These are phyloP conservation scores for Saturnia pavonia DNA, from an alignment of 2,888 invertebrate species.

Conservation along the genomic window DNA sequence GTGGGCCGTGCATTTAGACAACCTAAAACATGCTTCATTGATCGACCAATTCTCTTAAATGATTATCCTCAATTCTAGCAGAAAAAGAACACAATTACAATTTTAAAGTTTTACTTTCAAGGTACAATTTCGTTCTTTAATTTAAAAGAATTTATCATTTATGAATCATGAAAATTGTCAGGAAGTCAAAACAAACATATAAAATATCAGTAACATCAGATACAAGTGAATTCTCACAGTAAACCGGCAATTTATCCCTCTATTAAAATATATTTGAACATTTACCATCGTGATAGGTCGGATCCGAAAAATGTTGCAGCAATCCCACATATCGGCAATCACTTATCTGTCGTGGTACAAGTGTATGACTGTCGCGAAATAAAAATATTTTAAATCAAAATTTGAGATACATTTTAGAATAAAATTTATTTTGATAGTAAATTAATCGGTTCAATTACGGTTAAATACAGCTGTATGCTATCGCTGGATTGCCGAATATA, in stretches of 20 bases:
- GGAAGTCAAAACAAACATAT: conserved; percentile 10
- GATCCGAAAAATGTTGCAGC: conserved; percentile 31
- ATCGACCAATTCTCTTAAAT: not conserved
- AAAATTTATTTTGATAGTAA: too few species aligned
- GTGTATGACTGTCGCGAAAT: not conserved
- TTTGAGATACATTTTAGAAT: too few species aligned
- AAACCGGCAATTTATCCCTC: conserved; percentile 31
- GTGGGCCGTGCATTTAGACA: not conserved
- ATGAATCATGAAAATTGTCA: conserved; percentile 6
- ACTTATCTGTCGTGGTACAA: conserved; percentile 26
- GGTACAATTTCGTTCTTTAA: too few species aligned
- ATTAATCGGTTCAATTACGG: too few species aligned
- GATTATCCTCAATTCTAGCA: not conserved
- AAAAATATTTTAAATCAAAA: not conserved
- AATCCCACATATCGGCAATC: conserved; percentile 35
- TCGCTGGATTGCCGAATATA: too few species aligned
- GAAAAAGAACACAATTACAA: not conserved
- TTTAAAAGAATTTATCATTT: too few species aligned
- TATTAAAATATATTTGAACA: conserved; percentile 42
- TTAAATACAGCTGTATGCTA: too few species aligned
- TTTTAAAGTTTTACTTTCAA: too few species aligned
- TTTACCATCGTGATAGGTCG: conserved; percentile 38
- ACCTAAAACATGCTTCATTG: too few species aligned
- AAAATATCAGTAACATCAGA: conserved; percentile 4
- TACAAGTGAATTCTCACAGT: conserved; percentile 16